Evolutionary conservation across 2,888 invertebrate species (phyloP).

Genomic region (Amphipyra tragopoginis): DNA sequence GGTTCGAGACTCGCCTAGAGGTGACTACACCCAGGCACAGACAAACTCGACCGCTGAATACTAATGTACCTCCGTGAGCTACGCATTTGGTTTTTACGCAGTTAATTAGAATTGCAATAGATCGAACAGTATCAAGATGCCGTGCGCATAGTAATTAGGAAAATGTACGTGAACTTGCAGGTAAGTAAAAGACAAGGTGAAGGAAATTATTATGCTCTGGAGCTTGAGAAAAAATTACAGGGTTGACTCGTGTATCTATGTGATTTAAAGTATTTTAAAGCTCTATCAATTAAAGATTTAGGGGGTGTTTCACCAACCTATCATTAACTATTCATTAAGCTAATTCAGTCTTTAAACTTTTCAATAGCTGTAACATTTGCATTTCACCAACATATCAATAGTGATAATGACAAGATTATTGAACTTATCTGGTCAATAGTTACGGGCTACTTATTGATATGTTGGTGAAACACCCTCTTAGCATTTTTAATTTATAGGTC

Average conservation of each 20-base stretch:
- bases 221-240: neutral
- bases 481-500: no score
- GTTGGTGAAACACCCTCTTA: no score
- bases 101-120: constrained; percentile 48
- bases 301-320: no score
- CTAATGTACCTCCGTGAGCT: constrained; percentile 40
- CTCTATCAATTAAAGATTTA: no score
- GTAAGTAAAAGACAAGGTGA: neutral
- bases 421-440: no score
- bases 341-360: no score
- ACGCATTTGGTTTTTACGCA: constrained; percentile 40
- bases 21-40: constrained; percentile 60
- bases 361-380: no score
- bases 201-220: neutral
- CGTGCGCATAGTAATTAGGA: constrained; percentile 28
- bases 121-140: constrained; percentile 41
- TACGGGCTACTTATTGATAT: no score
- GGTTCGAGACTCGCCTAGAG: constrained; percentile 29
- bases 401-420: no score
- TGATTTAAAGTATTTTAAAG: no score
- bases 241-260: neutral
- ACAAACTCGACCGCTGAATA: constrained; percentile 57
- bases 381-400: no score
- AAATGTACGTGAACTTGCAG: constrained; percentile 4
- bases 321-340: no score